These are phyloP conservation scores for Bombus polaris DNA, from an alignment of 1,140 invertebrate genomes.

Conservation along the genomic window DNA sequence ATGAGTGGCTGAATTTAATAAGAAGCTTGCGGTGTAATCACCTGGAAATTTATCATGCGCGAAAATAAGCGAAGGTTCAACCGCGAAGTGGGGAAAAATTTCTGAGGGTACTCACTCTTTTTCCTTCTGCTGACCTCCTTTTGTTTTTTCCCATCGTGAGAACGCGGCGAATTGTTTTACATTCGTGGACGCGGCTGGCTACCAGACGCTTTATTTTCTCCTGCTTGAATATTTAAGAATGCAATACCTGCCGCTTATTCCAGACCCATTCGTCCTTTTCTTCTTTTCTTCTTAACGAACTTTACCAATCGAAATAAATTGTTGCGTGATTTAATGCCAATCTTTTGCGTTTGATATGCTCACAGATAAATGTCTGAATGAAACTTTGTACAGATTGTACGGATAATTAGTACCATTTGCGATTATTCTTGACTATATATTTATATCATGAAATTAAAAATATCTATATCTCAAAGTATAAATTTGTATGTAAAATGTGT, in stretches of 20 bases:
- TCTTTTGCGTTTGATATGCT: neutral
- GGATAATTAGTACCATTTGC: too few species aligned
- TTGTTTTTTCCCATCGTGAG: neutral
- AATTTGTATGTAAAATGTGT: neutral
- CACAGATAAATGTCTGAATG: neutral
- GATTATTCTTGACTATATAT: neutral
- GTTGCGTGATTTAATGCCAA: too few species aligned
- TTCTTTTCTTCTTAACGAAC: neutral
- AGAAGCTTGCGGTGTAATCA: constrained; percentile 73
- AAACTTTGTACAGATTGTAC: too few species aligned
- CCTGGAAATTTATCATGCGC: constrained; percentile 71
- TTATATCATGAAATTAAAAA: neutral
- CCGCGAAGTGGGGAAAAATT: constrained; percentile 46
- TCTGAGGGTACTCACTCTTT: constrained; percentile 41
- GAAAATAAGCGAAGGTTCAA: constrained; percentile 60
- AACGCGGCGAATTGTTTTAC: constrained; percentile 36
- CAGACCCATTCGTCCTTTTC: too few species aligned
- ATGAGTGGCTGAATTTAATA: constrained; percentile 71
- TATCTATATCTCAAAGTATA: too few species aligned
- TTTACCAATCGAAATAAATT: neutral
- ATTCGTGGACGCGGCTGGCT: neutral
- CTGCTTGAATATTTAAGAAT: neutral
- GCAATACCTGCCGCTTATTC: constrained; percentile 5
- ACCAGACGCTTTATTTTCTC: neutral
- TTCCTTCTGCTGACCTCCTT: neutral